Evolutionary conservation across 1,140 invertebrate genomes (phyloP).

Genomic region (Rhagoletis pomonella): DNA sequence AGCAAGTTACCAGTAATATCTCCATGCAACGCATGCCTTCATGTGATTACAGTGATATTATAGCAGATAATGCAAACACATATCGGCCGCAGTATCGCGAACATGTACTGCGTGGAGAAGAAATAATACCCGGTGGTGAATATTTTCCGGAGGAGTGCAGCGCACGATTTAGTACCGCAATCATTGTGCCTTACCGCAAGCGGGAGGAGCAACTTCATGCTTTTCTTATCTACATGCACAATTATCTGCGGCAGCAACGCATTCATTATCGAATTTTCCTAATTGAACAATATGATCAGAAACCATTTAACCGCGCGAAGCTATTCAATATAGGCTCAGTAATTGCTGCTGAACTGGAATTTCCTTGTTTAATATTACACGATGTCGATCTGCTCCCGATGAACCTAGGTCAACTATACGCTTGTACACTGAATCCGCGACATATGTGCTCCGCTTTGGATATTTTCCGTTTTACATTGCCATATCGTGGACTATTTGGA

Average conservation of each 20-base stretch:
- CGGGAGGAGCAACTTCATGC: slow-evolving; percentile 85
- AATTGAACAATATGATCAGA: slow-evolving; percentile 87
- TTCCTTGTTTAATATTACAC: slow-evolving; percentile 94
- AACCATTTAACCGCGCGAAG: slow-evolving; percentile 94
- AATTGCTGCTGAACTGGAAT: slow-evolving; percentile 83
- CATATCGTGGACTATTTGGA: slow-evolving; percentile 84
- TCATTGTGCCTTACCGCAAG: slow-evolving; percentile 93
- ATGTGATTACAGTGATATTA: slow-evolving; percentile 68
- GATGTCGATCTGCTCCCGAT: slow-evolving; percentile 96
- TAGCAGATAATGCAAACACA: slow-evolving; percentile 64
- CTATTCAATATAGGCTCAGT: slow-evolving; percentile 94
- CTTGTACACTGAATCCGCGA: slow-evolving; percentile 88
- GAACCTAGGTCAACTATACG: slow-evolving; percentile 92
- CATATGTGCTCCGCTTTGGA: slow-evolving; percentile 96
- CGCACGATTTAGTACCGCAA: slow-evolving; percentile 85
- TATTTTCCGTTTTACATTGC: slow-evolving; percentile 88
- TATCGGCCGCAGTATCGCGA: slow-evolving; percentile 64
- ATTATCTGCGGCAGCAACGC: slow-evolving; percentile 89
- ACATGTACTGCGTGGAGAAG: slow-evolving; percentile 61
- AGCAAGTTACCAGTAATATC: slow-evolving; percentile 64
- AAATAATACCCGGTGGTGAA: slow-evolving; percentile 65
- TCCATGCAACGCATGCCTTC: slow-evolving; percentile 61
- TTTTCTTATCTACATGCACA: slow-evolving; percentile 92
- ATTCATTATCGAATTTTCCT: slow-evolving; percentile 90
- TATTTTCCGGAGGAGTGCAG: slow-evolving; percentile 81